Evolutionary conservation across 2,888 invertebrate genomes (phyloP).

Genomic region (Argynnis bischoffii): DNA sequence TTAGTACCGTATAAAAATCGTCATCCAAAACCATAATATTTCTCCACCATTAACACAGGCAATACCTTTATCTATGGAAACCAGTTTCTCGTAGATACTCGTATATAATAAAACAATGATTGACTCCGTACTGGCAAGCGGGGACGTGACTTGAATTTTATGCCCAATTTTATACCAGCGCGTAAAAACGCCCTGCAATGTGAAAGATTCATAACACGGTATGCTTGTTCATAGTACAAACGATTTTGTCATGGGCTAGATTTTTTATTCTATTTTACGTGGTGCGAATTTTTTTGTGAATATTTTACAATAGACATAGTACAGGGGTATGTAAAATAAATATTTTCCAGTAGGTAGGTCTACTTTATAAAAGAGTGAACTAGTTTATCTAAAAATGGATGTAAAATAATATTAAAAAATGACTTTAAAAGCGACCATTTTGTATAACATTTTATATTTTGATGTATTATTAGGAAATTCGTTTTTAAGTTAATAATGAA

Average conservation of each 20-base stretch:
- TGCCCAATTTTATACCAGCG: slow-evolving; percentile 66
- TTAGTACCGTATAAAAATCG: too few relatives aligned
- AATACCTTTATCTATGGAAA: slow-evolving; percentile 26
- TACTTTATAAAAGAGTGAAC: background rate
- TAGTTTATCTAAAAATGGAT: background rate
- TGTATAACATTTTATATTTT: too few relatives aligned
- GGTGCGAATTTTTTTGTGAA: slow-evolving; percentile 30
- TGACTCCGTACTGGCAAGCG: slow-evolving; percentile 63
- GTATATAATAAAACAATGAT: slow-evolving; percentile 77
- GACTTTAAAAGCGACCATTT: too few relatives aligned
- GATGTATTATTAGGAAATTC: too few relatives aligned
- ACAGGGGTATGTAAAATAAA: slow-evolving; percentile 15
- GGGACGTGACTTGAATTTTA: slow-evolving; percentile 71
- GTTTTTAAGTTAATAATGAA: too few relatives aligned
- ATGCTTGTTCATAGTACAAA: slow-evolving; percentile 39
- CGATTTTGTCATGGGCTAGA: slow-evolving; percentile 37
- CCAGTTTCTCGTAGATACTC: slow-evolving; percentile 21
- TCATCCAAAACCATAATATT: background rate
- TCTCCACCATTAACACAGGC: slow-evolving; percentile 11
- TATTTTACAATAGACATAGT: slow-evolving; percentile 24
- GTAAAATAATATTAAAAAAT: too few relatives aligned
- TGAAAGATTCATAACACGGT: slow-evolving; percentile 68
- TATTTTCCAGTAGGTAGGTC: background rate
- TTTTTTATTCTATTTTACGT: slow-evolving; percentile 36
- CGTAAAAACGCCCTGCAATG: slow-evolving; percentile 64